Conservation (phyloP, 2,888 invertebrate genomes). For the Agrochola circellaris region DNA sequence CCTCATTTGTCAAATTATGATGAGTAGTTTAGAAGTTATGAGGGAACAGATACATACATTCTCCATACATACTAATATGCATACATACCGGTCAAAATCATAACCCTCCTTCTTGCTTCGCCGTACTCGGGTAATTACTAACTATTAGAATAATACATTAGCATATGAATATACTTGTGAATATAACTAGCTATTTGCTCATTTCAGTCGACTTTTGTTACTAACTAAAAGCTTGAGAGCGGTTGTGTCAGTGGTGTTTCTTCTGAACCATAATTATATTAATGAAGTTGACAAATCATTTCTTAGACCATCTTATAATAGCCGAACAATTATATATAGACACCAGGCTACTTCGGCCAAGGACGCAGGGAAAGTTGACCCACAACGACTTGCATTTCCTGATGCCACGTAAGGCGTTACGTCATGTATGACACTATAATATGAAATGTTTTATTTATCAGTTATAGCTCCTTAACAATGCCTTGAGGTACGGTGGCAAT, state of each 20-base stretch:
- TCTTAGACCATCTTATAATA: not conserved
- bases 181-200: too few species aligned
- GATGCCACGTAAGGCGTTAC: slow-evolving; percentile 36
- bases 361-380: slow-evolving; percentile 62
- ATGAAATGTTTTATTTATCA: slow-evolving; percentile 64
- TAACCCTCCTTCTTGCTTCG: too few species aligned
- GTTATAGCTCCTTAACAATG: slow-evolving; percentile 26
- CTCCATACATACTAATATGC: too few species aligned
- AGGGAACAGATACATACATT: too few species aligned
- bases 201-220: not conserved
- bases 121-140: too few species aligned
- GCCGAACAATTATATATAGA: not conserved
- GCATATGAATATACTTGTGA: too few species aligned
- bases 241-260: not conserved
- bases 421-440: slow-evolving; percentile 21
- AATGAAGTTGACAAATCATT: not conserved
- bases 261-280: not conserved
- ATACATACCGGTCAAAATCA: too few species aligned
- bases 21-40: too few species aligned
- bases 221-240: not conserved
- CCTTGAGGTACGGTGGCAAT: not conserved
- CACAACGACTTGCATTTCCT: slow-evolving; percentile 46
- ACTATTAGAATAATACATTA: too few species aligned
- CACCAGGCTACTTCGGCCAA: slow-evolving; percentile 12
- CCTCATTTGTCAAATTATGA: too few species aligned